phyloP scores from a whole-genome alignment of 2,113 vertebrate species.

The Corythornis cristatus region DNA sequence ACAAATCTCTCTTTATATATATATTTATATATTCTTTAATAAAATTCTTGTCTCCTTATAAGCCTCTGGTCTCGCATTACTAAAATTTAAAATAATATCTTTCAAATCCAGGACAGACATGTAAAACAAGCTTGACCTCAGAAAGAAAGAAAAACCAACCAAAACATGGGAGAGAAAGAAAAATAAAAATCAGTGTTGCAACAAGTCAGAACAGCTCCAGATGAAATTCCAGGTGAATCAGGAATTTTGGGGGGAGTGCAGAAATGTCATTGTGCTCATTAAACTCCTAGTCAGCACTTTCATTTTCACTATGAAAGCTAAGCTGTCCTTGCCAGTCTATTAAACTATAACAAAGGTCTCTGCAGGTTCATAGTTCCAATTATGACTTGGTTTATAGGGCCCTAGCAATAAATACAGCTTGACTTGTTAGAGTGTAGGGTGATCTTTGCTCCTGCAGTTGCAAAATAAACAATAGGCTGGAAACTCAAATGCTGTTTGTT shows the following conservation, averaged over 20 bases:
- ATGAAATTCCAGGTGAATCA: background rate
- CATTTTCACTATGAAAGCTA: constrained; percentile 25
- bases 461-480: background rate
- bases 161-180: background rate
- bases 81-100: no score
- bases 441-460: constrained; percentile 28
- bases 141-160: background rate
- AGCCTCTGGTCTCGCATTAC: no score
- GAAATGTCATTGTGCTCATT: constrained; percentile 41
- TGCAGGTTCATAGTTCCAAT: constrained; percentile 24
- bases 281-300: constrained; percentile 34
- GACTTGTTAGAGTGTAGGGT: background rate
- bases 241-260: background rate
- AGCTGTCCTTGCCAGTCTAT: constrained; percentile 45
- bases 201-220: background rate
- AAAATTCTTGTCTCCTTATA: no score
- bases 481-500: background rate
- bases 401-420: background rate
- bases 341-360: constrained; percentile 53
- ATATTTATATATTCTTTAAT: no score
- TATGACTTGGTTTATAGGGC: constrained; percentile 35
- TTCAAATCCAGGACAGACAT: background rate
- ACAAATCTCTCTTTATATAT: no score
- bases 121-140: background rate
- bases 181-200: background rate